Conservation (phyloP, 1,140 invertebrate genomes). For the Camponotus pennsylvanicus region DNA sequence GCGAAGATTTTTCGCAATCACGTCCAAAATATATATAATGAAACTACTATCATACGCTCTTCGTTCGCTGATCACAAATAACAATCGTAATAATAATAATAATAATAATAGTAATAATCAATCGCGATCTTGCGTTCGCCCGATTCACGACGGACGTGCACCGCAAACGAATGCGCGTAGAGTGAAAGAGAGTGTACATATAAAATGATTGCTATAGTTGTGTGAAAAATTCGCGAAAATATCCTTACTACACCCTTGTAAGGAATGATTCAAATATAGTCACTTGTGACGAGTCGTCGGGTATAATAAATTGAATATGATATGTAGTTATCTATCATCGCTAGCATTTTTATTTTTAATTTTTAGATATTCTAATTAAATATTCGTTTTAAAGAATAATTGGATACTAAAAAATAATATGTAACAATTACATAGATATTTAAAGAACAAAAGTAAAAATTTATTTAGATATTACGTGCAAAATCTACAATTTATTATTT, state of each 20-base stretch:
- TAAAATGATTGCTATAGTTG: constrained; percentile 29
- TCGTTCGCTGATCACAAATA: constrained; percentile 28
- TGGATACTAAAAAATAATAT: background rate
- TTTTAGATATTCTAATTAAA: background rate
- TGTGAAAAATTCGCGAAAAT: constrained; percentile 36
- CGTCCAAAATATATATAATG: constrained; percentile 18
- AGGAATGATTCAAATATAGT: constrained; percentile 11
- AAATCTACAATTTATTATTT: constrained; percentile 32
- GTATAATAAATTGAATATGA: background rate
- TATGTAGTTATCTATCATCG: background rate
- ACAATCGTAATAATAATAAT: constrained; percentile 48
- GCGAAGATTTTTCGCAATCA: constrained; percentile 31
- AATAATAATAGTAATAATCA: constrained; percentile 51
- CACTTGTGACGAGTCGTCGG: constrained; percentile 15
- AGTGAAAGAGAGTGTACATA: constrained; percentile 13
- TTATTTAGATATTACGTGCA: background rate
- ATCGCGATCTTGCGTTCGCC: constrained; percentile 34
- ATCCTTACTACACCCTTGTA: constrained; percentile 13
- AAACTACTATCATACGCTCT: constrained; percentile 5
- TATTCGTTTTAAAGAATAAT: background rate
- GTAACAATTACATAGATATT: background rate
- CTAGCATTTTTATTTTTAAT: background rate
- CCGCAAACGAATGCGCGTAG: constrained; percentile 16
- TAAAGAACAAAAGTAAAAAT: constrained; percentile 13
- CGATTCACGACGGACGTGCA: constrained; percentile 14